Base-by-base conservation (phyloP, 2,888 invertebrate species). In the Cremastinae sp. region DNA sequence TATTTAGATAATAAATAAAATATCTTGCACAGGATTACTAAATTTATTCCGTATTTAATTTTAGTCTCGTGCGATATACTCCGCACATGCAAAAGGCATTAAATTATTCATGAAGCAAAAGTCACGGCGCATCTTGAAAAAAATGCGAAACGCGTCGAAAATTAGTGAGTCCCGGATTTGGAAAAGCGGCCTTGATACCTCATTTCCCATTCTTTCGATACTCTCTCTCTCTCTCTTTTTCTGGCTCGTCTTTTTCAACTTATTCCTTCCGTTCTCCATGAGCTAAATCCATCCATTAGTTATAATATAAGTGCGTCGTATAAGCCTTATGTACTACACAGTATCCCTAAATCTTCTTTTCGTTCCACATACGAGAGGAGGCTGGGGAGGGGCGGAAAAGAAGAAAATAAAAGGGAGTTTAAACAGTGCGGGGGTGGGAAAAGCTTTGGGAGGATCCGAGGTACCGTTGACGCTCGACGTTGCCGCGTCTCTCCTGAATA, bases 401-500 rank as follows among this genome's bases (percentile, higher is more conserved):
- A 10, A 47, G 9, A 12, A 64, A 72, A 72, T 72, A 51, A 72
- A 72, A 49, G 58, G 64, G 56, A 64, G 56, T 64, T 72, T 53
- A 51, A 65, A 53, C 16, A 37, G 28, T 37, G 7, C 18, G 16
- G 20, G 49, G 28, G 12, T 22, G 28, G 20, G 43, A 53, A 70
- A 56, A 62, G 55, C 51, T 49, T 43, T 18, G 9, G 49, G 22
- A 72, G 71, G 66, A 66, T 66, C 71, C 71, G 65, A 37, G 74
- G 66, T 20, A 47, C 53, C 39, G 18, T 56, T 75, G 72, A 75
- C 55, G 64, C 64, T 70, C 41, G 75, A 47, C 68, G 66, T 73
- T 70, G 72, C 73, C 75, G 66, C 62, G 69, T 59, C 12, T 14
- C 45, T 14, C 28, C n/a, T n/a, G n/a, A n/a, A n/a, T n/a, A n/a